These are phyloP conservation scores for Tipula lateralis DNA, from an alignment of 2,888 invertebrate genomes.

Conservation along the genomic window DNA sequence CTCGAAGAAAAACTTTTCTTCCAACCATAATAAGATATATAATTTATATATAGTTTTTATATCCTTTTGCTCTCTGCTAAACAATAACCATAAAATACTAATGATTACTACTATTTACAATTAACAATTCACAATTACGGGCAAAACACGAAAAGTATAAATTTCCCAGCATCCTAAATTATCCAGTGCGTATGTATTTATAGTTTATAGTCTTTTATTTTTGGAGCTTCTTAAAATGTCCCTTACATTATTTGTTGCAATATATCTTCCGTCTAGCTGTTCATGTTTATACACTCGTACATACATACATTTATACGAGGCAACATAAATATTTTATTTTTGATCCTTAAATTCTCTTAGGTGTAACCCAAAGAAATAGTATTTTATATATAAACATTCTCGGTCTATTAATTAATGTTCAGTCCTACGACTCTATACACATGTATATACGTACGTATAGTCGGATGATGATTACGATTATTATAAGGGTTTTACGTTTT, in stretches of 20 bases:
- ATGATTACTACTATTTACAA: conserved; percentile 19
- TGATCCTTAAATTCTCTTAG: conserved; percentile 11
- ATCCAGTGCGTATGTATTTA: not conserved
- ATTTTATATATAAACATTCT: not conserved
- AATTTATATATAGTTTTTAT: conserved; percentile 7
- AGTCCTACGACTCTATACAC: not conserved
- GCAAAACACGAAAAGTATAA: not conserved
- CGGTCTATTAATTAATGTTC: conserved; percentile 12
- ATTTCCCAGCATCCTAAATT: conserved; percentile 19
- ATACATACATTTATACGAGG: not conserved
- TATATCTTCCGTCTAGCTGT: not conserved
- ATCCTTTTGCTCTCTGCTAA: not conserved
- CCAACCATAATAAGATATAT: not conserved
- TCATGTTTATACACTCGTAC: not conserved
- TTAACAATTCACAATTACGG: not conserved
- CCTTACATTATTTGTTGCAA: conserved; percentile 19
- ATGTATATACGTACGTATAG: not conserved
- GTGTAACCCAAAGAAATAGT: not conserved
- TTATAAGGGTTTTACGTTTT: conserved; percentile 9
- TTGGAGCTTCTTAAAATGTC: not conserved
- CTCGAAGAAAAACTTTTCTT: not conserved
- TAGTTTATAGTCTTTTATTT: not conserved
- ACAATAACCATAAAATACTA: conserved; percentile 24
- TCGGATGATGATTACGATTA: not conserved
- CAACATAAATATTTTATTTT: conserved; percentile 6